Evolutionary conservation across 2,113 vertebrate genomes (phyloP), one percentile per base, ranked within the genome.

Genomic region (Perca schrenkii): DNA sequence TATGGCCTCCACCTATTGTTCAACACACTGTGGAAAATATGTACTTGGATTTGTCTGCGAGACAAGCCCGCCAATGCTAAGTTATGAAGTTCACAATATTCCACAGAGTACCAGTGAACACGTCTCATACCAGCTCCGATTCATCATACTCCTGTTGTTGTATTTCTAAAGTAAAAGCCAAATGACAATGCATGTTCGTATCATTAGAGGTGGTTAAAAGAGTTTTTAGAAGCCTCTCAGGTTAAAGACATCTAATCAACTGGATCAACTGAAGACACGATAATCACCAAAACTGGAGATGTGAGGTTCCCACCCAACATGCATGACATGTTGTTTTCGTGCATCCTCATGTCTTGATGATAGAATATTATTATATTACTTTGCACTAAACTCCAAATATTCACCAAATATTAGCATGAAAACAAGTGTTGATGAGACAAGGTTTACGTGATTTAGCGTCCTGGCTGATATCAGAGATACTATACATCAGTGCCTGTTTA

Each of bases 331-430:
- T 31, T 72, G 73, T 81, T 77, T 60, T 53, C 28, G 1, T 50
- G 64, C n/a, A 21, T 54, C 34, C 4, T 72, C 36, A 34, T 21
- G 28, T 66, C 58, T 16, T 52, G 15, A 61, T 78, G 17, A 77
- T 66, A 36, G 58, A 76, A 78, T 54, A 84, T 70, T 73, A 56
- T 76, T 53, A 34, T 43, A 43, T 43, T 43, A 43, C 40, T 79
- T 36, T 78, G 40, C 25, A 53, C 73, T 68, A n/a, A 72, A 49
- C 4, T 66, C 19, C 4, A 78, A 72, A 50, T 80, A 77, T 79
- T 79, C 64, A 54, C 57, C 62, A 56, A 52, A 68, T 34, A 65
- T 78, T 64, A 52, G 8, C 53, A 58, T 63, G 10, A 77, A 79
- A 71, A 58, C n/a, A 56, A 21, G 31, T 61, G n/a, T 11, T 31